Evolutionary conservation across 1,140 invertebrate genomes (phyloP), one percentile per base, ranked within the genome.

Genomic region (Mamestra configurata): DNA sequence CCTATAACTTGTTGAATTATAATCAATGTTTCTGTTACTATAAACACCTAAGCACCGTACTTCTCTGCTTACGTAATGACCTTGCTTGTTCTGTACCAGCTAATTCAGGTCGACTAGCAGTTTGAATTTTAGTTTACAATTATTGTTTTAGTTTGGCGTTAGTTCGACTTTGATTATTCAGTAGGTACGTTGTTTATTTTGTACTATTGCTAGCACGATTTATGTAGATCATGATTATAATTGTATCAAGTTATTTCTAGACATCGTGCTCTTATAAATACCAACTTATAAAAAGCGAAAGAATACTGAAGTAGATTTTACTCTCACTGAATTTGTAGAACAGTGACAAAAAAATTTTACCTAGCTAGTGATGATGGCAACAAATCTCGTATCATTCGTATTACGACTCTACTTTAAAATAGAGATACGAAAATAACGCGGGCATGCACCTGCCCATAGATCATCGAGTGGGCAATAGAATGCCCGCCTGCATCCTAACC

Each of bases 1-100:
- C 79, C 86, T 85, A 89, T 92, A 87, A 90, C 90, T 93, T 89
- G 87, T 91, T 89, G 86, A 89, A 84, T 89, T 88, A 89, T 85
- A 83, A 85, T 85, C 80, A 66, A 68, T 66, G 78, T 77, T 68
- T 77, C 40, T 66, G 31, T 68, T 68, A 4, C 10, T 51, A 40
- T 8, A 27, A 15, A 7, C 5, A 31, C 27, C 5, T 31, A 31
- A 5, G 27, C 27, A 49, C 43, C 15, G 43, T 49, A 35, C 15
- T 61, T 49, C 8, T 49, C 8, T 46, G 37, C 15, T 64, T 37
- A 46, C 27, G 8, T 31, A 64, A 35, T 20, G 24, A 55, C 53
- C 49, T 64, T 72, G 61, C 20, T 4, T n/a, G 22, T 70, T 70
- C 31, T 27, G 13, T 27, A 40, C 51, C 53, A 22, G n/a, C 51